Percentiles rank a stretch among this genome's conserved stretches.
Conservation (phyloP, 1,140 invertebrate species). For the Paralvinella palmiformis region DNA sequence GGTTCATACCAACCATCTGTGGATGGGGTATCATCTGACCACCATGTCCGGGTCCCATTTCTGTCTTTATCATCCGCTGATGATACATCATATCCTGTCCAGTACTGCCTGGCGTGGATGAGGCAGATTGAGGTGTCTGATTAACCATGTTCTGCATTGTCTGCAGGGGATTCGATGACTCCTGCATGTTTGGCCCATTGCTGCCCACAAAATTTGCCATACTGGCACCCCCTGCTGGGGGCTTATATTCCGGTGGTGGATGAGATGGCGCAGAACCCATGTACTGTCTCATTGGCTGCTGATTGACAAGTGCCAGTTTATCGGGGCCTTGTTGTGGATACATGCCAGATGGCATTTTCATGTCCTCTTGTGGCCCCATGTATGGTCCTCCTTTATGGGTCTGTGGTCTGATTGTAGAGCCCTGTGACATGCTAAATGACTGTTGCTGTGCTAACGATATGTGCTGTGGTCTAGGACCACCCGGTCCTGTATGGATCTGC, state of each 20-base stretch:
- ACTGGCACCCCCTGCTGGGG: conserved; percentile 20
- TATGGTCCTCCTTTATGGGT: no score
- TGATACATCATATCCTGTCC: no score
- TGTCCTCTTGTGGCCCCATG: no score
- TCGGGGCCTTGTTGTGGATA: no score
- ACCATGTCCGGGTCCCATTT: not conserved
- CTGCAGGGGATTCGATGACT: conserved; percentile 37
- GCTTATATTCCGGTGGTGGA: conserved; percentile 5
- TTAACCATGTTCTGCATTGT: conserved; percentile 50
- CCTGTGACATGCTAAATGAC: conserved; percentile 50
- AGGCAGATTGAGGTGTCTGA: conserved; percentile 40
- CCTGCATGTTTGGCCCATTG: conserved; percentile 35
- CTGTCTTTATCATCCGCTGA: no score
- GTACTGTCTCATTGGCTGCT: conserved; percentile 14
- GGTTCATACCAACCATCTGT: not conserved
- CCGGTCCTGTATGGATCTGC: conserved; percentile 57
- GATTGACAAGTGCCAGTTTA: no score
- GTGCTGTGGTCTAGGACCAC: conserved; percentile 61
- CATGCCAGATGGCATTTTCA: no score
- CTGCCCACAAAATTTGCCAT: no score
- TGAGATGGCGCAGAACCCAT: no score
- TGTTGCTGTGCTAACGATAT: conserved; percentile 76
- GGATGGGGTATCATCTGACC: not conserved
- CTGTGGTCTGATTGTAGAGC: no score
- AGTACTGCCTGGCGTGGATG: no score